These are phyloP conservation scores for Dasyornis broadbenti DNA, from an alignment of 2,113 vertebrate genomes.

Conservation along the genomic window DNA sequence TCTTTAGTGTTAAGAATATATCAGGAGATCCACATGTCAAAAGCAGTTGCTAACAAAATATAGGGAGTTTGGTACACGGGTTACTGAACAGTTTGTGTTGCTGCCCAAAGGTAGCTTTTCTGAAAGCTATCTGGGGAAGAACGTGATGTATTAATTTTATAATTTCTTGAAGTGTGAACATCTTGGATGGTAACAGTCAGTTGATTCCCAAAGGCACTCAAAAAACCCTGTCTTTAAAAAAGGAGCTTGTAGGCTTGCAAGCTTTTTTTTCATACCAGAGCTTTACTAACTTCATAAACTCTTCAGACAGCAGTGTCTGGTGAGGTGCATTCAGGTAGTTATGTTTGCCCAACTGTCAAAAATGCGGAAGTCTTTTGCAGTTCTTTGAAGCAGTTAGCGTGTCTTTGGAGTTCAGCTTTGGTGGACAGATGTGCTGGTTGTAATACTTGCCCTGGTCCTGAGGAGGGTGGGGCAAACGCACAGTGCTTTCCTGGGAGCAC, in stretches of 20 bases:
- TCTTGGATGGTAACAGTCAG: neutral
- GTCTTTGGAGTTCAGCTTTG: neutral
- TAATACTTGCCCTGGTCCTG: neutral
- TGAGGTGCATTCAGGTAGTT: neutral
- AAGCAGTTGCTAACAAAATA: neutral
- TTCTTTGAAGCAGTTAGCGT: neutral
- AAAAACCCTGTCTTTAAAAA: neutral
- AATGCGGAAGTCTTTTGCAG: neutral
- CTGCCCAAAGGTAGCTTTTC: neutral
- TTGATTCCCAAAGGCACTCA: neutral
- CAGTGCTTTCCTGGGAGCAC: neutral
- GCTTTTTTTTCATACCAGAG: neutral
- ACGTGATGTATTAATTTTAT: neutral
- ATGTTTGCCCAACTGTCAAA: neutral
- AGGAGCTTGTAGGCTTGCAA: neutral
- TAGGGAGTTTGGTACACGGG: neutral
- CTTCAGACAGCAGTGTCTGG: neutral
- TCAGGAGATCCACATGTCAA: rapidly evolving
- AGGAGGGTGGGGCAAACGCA: neutral
- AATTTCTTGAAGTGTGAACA: neutral
- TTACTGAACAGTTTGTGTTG: neutral
- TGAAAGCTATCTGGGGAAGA: neutral
- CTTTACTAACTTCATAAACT: neutral
- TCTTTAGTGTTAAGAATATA: neutral
- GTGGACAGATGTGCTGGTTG: rapidly evolving